A percentile compares a stretch with the other conserved stretches of the same genome.
These are phyloP conservation scores for Cyanoramphus novaezelandiae DNA, from an alignment of 2,113 vertebrate species.

Conservation along the genomic window DNA sequence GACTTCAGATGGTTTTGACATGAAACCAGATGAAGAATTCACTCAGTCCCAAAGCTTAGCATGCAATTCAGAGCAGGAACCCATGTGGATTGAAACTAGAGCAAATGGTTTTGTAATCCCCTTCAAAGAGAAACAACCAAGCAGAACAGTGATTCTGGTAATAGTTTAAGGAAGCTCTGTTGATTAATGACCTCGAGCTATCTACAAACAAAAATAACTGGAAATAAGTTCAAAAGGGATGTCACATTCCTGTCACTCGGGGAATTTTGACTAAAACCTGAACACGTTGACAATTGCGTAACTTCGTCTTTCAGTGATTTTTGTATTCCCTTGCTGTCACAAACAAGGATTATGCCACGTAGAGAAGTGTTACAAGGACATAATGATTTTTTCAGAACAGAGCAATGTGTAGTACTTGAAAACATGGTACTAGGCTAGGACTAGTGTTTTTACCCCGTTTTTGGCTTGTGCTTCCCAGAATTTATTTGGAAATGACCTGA, in stretches of 20 bases:
- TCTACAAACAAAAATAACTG: conserved; percentile 59
- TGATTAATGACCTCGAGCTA: conserved; percentile 49
- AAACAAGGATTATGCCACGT: conserved; percentile 15
- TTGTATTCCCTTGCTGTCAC: neutral
- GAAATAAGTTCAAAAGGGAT: conserved; percentile 33
- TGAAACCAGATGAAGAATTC: conserved; percentile 58
- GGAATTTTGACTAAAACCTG: neutral
- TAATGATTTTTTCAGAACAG: neutral
- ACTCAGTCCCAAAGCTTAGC: neutral
- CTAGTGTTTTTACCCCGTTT: neutral
- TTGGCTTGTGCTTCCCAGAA: neutral
- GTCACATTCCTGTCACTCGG: neutral
- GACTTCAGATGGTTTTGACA: conserved; percentile 55
- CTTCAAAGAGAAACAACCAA: conserved; percentile 59
- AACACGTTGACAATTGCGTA: neutral
- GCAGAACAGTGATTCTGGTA: neutral
- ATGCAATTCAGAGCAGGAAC: conserved; percentile 22
- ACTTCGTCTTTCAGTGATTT: neutral
- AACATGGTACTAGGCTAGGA: neutral
- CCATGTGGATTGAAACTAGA: conserved; percentile 29
- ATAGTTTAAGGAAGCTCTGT: conserved; percentile 7
- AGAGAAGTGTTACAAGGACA: neutral
- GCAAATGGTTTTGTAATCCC: conserved; percentile 52
- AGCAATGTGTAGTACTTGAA: neutral
- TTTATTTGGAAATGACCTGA: conserved; percentile 6